phyloP scores from a whole-genome alignment of 30 jellyfish, hydroid and myxozoan genomes.

The Mastigias papua region DNA sequence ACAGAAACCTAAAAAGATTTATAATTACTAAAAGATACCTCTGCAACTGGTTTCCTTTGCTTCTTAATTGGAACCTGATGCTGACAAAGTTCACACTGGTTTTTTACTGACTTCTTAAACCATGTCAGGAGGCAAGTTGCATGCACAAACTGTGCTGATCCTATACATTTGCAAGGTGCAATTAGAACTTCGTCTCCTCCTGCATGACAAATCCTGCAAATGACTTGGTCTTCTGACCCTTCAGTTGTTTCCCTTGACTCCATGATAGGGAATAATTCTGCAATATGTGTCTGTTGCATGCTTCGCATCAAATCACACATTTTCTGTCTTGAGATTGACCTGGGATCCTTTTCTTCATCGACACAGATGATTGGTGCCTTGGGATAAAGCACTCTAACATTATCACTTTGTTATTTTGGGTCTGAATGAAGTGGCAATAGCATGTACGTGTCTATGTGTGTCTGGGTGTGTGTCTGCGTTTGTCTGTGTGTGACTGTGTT shows the following conservation, averaged over 20 bases:
- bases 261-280: conserved; percentile 67
- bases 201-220: conserved; percentile 84
- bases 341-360: conserved; percentile 25
- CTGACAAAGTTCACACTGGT: conserved; percentile 94
- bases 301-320: conserved; percentile 37
- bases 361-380: conserved; percentile 13
- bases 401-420: too few relatives aligned
- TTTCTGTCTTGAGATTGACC: conserved; percentile 50
- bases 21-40: too few relatives aligned
- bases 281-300: conserved; percentile 53
- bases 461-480: too few relatives aligned
- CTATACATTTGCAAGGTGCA: conserved; percentile 97
- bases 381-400: too few relatives aligned
- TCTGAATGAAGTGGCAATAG: too few relatives aligned
- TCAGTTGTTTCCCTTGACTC: conserved; percentile 86
- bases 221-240: conserved; percentile 69
- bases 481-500: too few relatives aligned
- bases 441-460: too few relatives aligned
- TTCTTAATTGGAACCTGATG: conserved; percentile 85
- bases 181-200: conserved; percentile 89
- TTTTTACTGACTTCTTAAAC: conserved; percentile 95
- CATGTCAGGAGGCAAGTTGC: conserved; percentile 95
- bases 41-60: conserved; percentile 70
- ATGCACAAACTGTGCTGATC: conserved; percentile 95
- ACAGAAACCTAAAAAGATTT: too few relatives aligned